Evolutionary conservation across 2,888 invertebrate species (phyloP).

Genomic region (Adelphocoris suturalis): DNA sequence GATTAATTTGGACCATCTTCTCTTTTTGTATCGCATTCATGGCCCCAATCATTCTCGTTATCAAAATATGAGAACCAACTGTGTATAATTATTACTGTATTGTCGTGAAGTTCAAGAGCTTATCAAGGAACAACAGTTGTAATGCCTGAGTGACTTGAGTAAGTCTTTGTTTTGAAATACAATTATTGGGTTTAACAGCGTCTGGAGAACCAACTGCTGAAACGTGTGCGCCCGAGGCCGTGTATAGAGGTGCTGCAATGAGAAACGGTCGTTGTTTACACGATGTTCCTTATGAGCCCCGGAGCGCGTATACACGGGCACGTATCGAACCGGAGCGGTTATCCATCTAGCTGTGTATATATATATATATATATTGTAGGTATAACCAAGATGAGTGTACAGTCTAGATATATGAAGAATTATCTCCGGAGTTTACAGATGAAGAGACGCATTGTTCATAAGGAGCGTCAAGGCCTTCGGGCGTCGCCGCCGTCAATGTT

Average conservation of each 20-base stretch:
- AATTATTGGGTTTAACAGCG: not conserved
- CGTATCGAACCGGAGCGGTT: not conserved
- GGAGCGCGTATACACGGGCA: not conserved
- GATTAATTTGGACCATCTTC: no score
- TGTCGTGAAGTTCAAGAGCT: not conserved
- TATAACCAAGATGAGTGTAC: not conserved
- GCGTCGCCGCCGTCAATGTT: not conserved
- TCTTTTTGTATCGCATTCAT: no score
- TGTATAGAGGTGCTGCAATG: not conserved
- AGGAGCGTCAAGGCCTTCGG: not conserved
- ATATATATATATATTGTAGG: no score
- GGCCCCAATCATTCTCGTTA: no score
- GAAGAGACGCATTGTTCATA: conserved; percentile 22
- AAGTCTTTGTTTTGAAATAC: not conserved
- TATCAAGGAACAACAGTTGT: not conserved
- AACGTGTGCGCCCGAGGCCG: conserved; percentile 8
- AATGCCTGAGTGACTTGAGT: not conserved
- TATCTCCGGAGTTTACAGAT: not conserved
- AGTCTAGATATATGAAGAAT: not conserved
- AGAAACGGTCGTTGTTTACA: not conserved
- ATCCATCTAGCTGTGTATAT: no score
- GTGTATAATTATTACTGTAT: no score
- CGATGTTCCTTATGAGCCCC: not conserved
- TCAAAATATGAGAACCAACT: no score
- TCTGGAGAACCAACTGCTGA: conserved; percentile 1